Percentiles rank a stretch among this genome's conserved stretches.
phyloP scores from a whole-genome alignment of 2,113 vertebrate species.

The Martes martes region DNA sequence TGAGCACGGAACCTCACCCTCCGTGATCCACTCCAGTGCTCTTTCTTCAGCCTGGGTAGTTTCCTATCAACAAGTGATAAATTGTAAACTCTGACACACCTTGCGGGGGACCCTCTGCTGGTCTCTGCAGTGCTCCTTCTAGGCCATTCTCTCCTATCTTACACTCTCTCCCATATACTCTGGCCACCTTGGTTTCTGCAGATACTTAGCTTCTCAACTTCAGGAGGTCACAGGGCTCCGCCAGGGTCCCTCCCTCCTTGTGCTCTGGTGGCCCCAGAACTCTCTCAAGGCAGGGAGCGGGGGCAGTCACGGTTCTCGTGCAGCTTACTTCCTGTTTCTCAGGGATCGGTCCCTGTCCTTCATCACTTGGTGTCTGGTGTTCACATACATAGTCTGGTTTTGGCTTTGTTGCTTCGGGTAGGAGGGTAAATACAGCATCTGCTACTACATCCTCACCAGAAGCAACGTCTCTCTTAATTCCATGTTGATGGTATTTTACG shows the following conservation, averaged over 20 bases:
- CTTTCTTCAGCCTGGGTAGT: neutral
- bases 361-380: neutral
- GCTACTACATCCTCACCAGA: neutral
- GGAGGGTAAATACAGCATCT: neutral
- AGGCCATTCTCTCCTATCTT: neutral
- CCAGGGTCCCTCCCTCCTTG: neutral
- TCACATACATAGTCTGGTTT: neutral
- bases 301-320: neutral
- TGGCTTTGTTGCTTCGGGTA: neutral
- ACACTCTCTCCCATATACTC: neutral
- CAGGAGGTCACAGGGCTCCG: neutral
- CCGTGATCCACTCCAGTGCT: neutral
- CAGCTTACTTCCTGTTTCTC: neutral
- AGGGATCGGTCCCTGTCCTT: neutral
- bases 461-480: neutral
- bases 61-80: neutral
- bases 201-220: neutral
- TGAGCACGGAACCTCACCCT: neutral
- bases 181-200: neutral
- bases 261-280: neutral
- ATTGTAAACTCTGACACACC: neutral
- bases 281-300: neutral
- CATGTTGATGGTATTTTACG: neutral
- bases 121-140: neutral
- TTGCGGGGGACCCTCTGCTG: neutral